phyloP scores from a whole-genome alignment of 2,888 invertebrate species.

The Mycalesis mineus region DNA sequence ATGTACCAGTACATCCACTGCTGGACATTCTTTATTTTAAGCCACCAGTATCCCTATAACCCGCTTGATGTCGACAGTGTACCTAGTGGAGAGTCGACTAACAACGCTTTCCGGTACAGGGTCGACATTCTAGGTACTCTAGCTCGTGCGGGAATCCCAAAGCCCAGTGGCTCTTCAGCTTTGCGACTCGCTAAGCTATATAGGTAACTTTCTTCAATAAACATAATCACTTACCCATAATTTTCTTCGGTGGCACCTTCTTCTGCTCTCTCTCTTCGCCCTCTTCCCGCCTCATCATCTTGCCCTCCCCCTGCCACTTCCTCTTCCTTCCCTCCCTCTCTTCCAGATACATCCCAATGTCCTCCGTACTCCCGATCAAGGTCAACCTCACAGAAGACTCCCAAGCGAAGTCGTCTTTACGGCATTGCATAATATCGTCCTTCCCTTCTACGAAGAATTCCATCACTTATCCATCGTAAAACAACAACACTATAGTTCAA shows the following conservation, averaged over 20 bases:
- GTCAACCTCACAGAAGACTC: constrained; percentile 60
- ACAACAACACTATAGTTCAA: constrained; percentile 33
- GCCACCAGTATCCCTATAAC: no score
- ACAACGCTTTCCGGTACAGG: no score
- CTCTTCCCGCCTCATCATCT: constrained; percentile 59
- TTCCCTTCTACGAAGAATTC: constrained; percentile 50
- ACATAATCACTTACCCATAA: constrained; percentile 59
- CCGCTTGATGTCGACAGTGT: no score
- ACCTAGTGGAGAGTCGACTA: no score
- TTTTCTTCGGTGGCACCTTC: constrained; percentile 66
- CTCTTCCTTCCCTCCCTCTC: constrained; percentile 64
- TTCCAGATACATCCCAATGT: constrained; percentile 65
- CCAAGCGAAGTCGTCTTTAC: constrained; percentile 63
- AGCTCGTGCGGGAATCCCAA: no score
- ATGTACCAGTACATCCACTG: no score
- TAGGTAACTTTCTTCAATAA: no score
- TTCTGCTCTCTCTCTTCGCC: constrained; percentile 63
- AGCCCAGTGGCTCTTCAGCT: no score
- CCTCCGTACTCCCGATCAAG: constrained; percentile 56
- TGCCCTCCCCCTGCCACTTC: constrained; percentile 62
- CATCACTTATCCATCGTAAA: constrained; percentile 53
- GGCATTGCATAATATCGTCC: constrained; percentile 56
- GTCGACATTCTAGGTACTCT: no score
- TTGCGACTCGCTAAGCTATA: no score
- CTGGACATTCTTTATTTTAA: no score